These are phyloP conservation scores for Hyposoter didymator DNA, from an alignment of 2,888 invertebrate genomes.

Conservation along the genomic window DNA sequence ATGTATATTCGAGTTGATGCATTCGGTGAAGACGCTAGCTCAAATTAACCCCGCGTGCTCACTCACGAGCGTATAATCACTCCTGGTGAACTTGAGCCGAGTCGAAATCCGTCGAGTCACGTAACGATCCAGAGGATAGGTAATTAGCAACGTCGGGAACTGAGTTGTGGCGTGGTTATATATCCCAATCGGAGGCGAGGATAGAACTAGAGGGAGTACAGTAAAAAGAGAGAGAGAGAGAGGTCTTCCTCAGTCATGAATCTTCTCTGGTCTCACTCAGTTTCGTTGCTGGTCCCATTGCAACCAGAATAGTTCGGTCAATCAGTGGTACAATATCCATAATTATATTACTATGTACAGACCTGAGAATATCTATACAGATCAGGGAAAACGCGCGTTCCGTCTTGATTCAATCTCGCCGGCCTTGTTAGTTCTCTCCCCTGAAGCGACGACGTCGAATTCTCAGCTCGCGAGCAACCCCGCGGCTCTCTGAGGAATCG, in stretches of 20 bases:
- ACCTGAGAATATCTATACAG: constrained; percentile 42
- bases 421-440: constrained; percentile 74
- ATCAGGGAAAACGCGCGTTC: constrained; percentile 66
- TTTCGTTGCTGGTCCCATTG: constrained; percentile 44
- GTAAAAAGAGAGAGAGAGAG: constrained; percentile 14
- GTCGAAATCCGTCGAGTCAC: constrained; percentile 70
- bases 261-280: constrained; percentile 24
- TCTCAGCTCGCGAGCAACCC: constrained; percentile 46
- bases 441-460: constrained; percentile 49
- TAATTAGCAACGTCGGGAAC: constrained; percentile 65
- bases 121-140: constrained; percentile 70
- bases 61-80: constrained; percentile 68
- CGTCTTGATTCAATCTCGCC: constrained; percentile 78
- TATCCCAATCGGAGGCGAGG: constrained; percentile 44
- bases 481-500: constrained; percentile 32
- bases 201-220: neutral
- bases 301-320: constrained; percentile 65
- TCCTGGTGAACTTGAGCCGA: constrained; percentile 59
- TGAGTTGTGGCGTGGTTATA: constrained; percentile 56
- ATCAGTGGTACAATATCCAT: constrained; percentile 56
- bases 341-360: constrained; percentile 1
- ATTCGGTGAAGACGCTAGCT: constrained; percentile 27
- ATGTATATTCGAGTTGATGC: neutral
- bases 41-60: constrained; percentile 60
- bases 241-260: neutral